Percentiles rank a stretch among this genome's conserved stretches.
These are phyloP conservation scores for Calliphora vicina DNA, from an alignment of 1,140 invertebrate genomes.

Conservation along the genomic window DNA sequence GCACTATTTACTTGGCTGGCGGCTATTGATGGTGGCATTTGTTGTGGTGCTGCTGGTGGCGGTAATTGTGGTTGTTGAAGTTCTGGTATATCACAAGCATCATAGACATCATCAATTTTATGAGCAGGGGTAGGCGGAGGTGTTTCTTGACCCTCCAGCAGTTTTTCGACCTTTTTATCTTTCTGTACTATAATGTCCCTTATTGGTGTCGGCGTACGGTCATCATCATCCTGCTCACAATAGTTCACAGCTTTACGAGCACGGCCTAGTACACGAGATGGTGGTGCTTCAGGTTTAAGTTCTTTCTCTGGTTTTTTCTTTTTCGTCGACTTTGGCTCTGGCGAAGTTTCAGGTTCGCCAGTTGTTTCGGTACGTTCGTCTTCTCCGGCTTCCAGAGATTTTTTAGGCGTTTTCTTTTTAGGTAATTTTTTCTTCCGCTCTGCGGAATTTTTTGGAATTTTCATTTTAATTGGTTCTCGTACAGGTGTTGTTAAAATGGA, in stretches of 20 bases:
- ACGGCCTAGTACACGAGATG: slow-evolving; percentile 57
- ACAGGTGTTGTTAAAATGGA: slow-evolving; percentile 41
- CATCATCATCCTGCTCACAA: slow-evolving; percentile 57
- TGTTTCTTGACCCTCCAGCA: slow-evolving; percentile 15
- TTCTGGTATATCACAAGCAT: slow-evolving; percentile 34
- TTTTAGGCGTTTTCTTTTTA: slow-evolving; percentile 47
- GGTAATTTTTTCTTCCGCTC: slow-evolving; percentile 61
- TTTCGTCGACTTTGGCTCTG: slow-evolving; percentile 46
- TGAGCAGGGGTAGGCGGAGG: slow-evolving; percentile 24
- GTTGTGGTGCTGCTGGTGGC: slow-evolving; percentile 46
- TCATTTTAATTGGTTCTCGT: slow-evolving; percentile 49
- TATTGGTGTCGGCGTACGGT: slow-evolving; percentile 61
- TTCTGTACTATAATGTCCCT: slow-evolving; percentile 55
- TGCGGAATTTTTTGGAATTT: slow-evolving; percentile 65
- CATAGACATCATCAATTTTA: slow-evolving; percentile 36
- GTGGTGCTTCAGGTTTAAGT: slow-evolving; percentile 61
- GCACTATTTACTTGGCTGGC: slow-evolving; percentile 28
- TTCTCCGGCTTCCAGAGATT: slow-evolving; percentile 40
- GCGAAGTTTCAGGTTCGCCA: slow-evolving; percentile 30
- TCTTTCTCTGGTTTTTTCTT: slow-evolving; percentile 60
- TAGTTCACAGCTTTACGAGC: slow-evolving; percentile 61
- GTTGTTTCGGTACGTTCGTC: slow-evolving; percentile 40
- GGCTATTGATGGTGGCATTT: background rate
- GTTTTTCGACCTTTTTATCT: background rate
- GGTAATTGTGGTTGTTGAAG: slow-evolving; percentile 47